phyloP scores from a whole-genome alignment of 2,113 vertebrate species.

The Centropus unirufus region DNA sequence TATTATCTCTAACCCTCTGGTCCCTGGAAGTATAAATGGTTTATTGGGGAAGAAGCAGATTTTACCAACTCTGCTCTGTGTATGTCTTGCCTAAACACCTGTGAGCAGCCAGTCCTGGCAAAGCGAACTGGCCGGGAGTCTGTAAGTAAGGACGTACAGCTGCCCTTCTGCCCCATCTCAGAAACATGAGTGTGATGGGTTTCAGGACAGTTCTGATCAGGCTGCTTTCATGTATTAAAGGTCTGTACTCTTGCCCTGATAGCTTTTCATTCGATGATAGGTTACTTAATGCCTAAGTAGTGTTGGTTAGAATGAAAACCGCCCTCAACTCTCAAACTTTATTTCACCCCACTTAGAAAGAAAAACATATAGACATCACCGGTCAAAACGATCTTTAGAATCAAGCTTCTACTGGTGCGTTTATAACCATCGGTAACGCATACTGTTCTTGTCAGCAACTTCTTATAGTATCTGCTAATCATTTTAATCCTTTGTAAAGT shows the following conservation, averaged over 20 bases:
- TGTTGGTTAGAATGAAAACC: neutral
- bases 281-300: neutral
- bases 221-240: neutral
- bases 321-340: neutral
- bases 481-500: constrained; percentile 11
- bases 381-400: neutral
- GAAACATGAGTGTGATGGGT: neutral
- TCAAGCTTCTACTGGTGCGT: neutral
- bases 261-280: neutral
- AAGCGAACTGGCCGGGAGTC: neutral
- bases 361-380: neutral
- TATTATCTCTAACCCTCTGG: neutral
- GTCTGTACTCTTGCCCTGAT: neutral
- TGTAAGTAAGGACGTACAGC: rapidly evolving
- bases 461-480: neutral
- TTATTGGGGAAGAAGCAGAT: neutral
- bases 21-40: neutral
- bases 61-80: neutral
- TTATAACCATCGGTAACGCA: neutral
- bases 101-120: neutral
- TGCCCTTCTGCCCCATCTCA: neutral
- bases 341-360: neutral
- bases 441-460: neutral
- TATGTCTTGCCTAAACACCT: neutral
- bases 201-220: neutral